Evolutionary conservation across 2,888 invertebrate genomes (phyloP).

Genomic region (Lottia scabra): DNA sequence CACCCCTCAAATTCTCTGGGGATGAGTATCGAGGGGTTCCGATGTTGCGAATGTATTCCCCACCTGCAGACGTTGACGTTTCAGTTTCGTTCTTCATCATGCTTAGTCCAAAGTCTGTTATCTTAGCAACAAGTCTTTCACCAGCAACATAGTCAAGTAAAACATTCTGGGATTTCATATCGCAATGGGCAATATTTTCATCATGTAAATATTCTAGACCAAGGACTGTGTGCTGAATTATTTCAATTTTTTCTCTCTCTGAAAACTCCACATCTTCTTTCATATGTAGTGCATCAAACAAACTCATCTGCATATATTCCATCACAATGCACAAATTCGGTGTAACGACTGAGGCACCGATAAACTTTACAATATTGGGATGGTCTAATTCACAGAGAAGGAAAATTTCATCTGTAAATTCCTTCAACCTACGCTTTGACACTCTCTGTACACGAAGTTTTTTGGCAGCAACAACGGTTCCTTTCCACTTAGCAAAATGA

Average conservation of each 20-base stretch:
- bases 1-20: no score
- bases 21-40: no score
- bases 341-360: slow-evolving; percentile 31
- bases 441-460: slow-evolving; percentile 29
- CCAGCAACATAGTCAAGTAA: slow-evolving; percentile 27
- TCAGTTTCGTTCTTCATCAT: slow-evolving; percentile 33
- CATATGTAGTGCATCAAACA: slow-evolving; percentile 33
- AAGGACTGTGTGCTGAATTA: slow-evolving; percentile 24
- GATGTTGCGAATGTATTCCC: background rate
- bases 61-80: slow-evolving; percentile 15
- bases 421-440: slow-evolving; percentile 23
- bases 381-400: slow-evolving; percentile 29
- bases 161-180: slow-evolving; percentile 39
- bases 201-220: slow-evolving; percentile 37
- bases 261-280: slow-evolving; percentile 25
- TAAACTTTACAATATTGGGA: slow-evolving; percentile 33
- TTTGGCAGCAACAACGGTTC: slow-evolving; percentile 34
- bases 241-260: slow-evolving; percentile 29
- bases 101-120: slow-evolving; percentile 43
- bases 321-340: slow-evolving; percentile 34
- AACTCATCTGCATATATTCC: slow-evolving; percentile 38
- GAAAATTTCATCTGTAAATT: slow-evolving; percentile 30
- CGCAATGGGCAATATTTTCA: slow-evolving; percentile 37
- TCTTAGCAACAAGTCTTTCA: slow-evolving; percentile 27
- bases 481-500: slow-evolving; percentile 31